A percentile compares a stretch with the other conserved stretches of the same genome.
phyloP scores from a whole-genome alignment of 2,888 invertebrate species.

The Seladonia tumulorum region DNA sequence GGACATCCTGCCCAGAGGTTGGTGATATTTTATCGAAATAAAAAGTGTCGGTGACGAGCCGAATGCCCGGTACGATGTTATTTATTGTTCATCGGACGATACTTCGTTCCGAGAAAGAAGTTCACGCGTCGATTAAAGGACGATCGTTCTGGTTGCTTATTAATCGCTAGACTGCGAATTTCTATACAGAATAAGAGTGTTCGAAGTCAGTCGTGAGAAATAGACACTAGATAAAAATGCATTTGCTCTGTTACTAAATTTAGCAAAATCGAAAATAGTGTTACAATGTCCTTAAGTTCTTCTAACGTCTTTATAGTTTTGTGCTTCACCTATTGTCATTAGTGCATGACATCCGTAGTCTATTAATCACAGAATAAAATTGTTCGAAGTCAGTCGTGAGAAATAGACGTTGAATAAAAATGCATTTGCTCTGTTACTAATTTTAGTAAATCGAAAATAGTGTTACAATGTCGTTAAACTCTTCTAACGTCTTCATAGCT shows the following conservation, averaged over 20 bases:
- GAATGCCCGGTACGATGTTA: neutral
- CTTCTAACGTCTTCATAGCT: too few relatives aligned
- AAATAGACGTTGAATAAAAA: too few relatives aligned
- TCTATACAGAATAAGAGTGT: neutral
- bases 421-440: too few relatives aligned
- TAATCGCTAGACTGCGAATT: neutral
- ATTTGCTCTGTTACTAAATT: too few relatives aligned
- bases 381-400: neutral
- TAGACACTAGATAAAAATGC: too few relatives aligned
- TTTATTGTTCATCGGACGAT: neutral
- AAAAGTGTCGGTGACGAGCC: slow-evolving; percentile 5
- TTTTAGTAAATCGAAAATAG: too few relatives aligned
- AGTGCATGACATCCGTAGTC: neutral
- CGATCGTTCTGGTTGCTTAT: neutral
- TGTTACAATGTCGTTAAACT: too few relatives aligned
- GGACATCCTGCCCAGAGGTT: slow-evolving; percentile 1
- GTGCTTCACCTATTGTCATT: neutral
- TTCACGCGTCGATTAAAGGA: neutral
- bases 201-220: too few relatives aligned
- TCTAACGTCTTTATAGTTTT: neutral
- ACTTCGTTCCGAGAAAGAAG: neutral
- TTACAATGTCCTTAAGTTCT: neutral
- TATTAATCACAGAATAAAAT: neutral
- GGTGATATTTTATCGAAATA: slow-evolving; percentile 3
- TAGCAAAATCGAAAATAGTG: neutral